These are phyloP conservation scores for Thalassophryne amazonica DNA, from an alignment of 2,797 vertebrate species.

Conservation along the genomic window DNA sequence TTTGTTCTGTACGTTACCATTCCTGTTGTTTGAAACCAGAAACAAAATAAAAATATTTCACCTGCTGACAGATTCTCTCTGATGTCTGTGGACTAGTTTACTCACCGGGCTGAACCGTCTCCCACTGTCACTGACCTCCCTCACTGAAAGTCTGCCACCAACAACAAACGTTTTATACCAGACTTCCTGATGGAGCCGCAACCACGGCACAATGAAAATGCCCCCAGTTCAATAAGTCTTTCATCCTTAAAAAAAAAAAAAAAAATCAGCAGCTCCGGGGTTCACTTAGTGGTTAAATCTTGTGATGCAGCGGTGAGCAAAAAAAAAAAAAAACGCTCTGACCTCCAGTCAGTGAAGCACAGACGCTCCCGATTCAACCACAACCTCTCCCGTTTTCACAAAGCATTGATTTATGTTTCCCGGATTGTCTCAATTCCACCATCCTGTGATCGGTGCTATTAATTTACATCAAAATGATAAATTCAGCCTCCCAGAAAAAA, in stretches of 20 bases:
- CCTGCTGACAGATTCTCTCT: too few species aligned
- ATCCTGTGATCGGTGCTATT: constrained; percentile 1
- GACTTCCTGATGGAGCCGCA: constrained; percentile 54
- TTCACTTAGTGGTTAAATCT: constrained; percentile 30
- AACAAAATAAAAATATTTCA: too few species aligned
- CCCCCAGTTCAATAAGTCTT: constrained; percentile 22
- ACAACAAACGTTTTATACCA: constrained; percentile 74
- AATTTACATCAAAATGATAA: constrained; percentile 18
- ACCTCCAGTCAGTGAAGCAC: constrained; percentile 10
- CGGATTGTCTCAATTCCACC: constrained; percentile 34
- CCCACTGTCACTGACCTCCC: constrained; percentile 68
- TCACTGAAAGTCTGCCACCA: constrained; percentile 79
- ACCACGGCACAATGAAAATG: neutral
- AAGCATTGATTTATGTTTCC: constrained; percentile 38
- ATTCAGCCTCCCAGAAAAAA: neutral
- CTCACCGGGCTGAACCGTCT: constrained; percentile 59
- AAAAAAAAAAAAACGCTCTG: neutral
- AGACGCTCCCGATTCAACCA: neutral
- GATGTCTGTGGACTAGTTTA: too few species aligned
- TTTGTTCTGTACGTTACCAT: too few species aligned
- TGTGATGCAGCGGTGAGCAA: constrained; percentile 1
- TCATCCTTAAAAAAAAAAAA: constrained; percentile 3
- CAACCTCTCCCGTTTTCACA: constrained; percentile 20
- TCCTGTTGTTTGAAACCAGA: too few species aligned
- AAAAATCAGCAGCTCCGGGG: constrained; percentile 20